These are phyloP conservation scores for Cerastis rubricosa DNA, from an alignment of 2,888 invertebrate genomes.

Conservation along the genomic window DNA sequence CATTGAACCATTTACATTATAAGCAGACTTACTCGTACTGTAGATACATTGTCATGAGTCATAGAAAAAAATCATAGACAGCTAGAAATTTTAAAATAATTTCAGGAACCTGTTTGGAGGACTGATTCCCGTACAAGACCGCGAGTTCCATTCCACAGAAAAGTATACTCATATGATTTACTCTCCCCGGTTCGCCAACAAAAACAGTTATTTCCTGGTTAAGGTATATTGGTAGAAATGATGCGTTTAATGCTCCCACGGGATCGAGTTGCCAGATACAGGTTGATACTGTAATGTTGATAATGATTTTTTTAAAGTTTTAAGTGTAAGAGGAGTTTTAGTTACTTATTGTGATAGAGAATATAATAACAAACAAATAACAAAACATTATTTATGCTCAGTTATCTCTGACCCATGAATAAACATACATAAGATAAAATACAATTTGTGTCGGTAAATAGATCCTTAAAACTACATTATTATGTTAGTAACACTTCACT, in stretches of 20 bases:
- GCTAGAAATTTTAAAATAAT: background rate
- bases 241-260: slow-evolving; percentile 82
- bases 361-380: too few relatives aligned
- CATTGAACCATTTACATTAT: background rate
- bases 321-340: too few relatives aligned
- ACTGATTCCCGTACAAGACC: background rate
- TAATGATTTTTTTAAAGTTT: background rate
- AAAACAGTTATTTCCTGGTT: slow-evolving; percentile 80
- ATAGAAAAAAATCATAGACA: background rate
- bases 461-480: too few relatives aligned
- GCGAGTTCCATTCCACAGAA: slow-evolving; percentile 10
- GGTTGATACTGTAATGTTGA: slow-evolving; percentile 62
- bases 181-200: slow-evolving; percentile 62
- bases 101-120: background rate
- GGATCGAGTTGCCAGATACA: slow-evolving; percentile 78
- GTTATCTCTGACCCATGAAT: too few relatives aligned
- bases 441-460: too few relatives aligned
- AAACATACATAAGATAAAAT: too few relatives aligned
- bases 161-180: slow-evolving; percentile 32
- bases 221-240: slow-evolving; percentile 77
- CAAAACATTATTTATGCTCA: too few relatives aligned
- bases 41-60: background rate
- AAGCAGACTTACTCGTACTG: background rate
- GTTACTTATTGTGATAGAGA: too few relatives aligned
- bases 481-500: too few relatives aligned